Base-by-base conservation (phyloP, 2,888 invertebrate genomes). In the Heliconius hortense region DNA sequence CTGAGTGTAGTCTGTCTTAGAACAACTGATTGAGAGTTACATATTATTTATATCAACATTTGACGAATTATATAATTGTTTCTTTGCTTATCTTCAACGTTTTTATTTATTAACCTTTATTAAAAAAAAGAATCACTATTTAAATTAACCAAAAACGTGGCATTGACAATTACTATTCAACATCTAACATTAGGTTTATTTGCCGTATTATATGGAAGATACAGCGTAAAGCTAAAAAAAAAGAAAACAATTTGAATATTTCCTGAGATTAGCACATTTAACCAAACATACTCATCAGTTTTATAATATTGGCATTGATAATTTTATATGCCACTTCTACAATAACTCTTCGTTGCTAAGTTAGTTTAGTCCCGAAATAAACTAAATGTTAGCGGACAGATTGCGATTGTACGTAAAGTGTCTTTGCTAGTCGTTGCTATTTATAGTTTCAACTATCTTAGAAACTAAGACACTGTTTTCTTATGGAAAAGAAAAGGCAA, bases 371-470 rank as follows among this genome's bases (percentile, higher is more conserved):
- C 75, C 59, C 64, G 59, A 59, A 75, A 75, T 71, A 75, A 75
- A 74, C 74, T 63, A 62, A 56, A 64, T 43, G 75, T 64, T 31
- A 75, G 64, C 75, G 75, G 71, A 71, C 75, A 71, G 64, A 70
- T 66, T 64, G 75, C 66, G 70, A 70, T 75, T 71, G 75, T 71
- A 75, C 64, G 64, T 64, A 75, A 71, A 75, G 70, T 75, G 64
- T 66, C 59, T 53, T 59, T 64, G 53, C 70, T 74, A 63, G 39
- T 56, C 62, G 24, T 43, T 26, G 35, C 59, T 70, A 24, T 56
- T 28, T 70, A 63, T 70, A 75, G 74, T 64, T 71, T 18, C 39
- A 59, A 56, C 24, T 24, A 35, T 70, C 73, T 64, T 26, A 39
- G 31, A 70, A 43, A 35, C 66, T 66, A 24, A 64, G 15, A 39